These are phyloP conservation scores for Montipora cactus DNA, from an alignment of 64 coral and sea anemone genomes.

Conservation along the genomic window DNA sequence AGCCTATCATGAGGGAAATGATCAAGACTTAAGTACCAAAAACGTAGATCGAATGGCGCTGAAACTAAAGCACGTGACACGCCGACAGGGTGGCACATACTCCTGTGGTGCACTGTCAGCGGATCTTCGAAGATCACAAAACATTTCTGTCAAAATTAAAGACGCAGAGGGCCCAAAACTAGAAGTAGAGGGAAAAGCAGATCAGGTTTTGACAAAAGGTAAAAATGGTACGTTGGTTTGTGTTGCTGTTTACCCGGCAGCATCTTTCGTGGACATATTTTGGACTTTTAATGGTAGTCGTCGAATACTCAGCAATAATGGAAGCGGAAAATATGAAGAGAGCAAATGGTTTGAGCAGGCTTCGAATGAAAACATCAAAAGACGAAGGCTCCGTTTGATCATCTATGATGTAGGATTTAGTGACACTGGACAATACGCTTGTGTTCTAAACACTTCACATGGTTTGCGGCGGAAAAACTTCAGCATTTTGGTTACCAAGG, in stretches of 20 bases:
- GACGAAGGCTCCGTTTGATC: background rate
- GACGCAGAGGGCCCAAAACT: background rate
- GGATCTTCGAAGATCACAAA: background rate
- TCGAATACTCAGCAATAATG: background rate
- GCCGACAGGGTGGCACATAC: background rate
- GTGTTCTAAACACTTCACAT: conserved; percentile 36
- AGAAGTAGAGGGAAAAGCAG: too few relatives aligned
- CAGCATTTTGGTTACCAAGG: background rate
- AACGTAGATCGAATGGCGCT: background rate
- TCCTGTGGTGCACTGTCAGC: conserved; percentile 1
- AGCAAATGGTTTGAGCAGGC: background rate
- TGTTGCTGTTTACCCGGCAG: conserved; percentile 6
- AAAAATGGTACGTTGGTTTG: background rate
- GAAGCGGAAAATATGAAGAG: background rate
- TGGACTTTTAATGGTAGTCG: conserved; percentile 28
- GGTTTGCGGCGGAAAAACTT: background rate
- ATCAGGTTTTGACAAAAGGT: background rate
- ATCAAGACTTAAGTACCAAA: background rate
- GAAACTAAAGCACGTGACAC: background rate
- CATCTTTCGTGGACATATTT: conserved; percentile 8
- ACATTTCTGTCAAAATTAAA: background rate
- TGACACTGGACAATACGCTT: background rate
- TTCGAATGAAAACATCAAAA: background rate
- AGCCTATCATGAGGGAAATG: background rate
- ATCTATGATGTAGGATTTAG: background rate